Percentiles rank a stretch among this genome's conserved stretches.
Evolutionary conservation across 37 sponge, comb jelly and placozoan genomes (phyloP).

Genomic region (Amphimedon queenslandica): DNA sequence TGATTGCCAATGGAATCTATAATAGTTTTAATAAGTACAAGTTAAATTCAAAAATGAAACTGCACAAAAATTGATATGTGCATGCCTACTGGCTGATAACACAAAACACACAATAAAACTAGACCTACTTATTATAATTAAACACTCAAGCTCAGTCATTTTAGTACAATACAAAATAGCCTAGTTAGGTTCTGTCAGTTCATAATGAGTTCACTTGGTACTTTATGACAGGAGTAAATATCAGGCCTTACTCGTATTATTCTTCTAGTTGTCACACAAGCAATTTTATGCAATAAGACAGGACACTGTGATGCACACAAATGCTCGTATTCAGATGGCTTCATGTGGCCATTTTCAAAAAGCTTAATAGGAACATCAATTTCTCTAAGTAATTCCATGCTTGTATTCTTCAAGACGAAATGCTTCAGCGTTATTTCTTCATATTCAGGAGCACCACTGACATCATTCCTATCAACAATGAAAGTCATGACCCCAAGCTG

Average conservation of each 20-base stretch:
- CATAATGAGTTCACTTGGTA: no score
- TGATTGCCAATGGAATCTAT: no score
- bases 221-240: no score
- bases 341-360: neutral
- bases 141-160: no score
- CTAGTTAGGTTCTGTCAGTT: no score
- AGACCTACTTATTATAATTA: no score
- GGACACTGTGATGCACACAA: conserved; percentile 15
- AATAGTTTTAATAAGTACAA: no score
- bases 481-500: conserved; percentile 24
- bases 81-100: no score
- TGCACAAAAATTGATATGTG: no score
- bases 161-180: no score
- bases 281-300: conserved; percentile 34
- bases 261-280: conserved; percentile 13
- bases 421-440: conserved; percentile 28
- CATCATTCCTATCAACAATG: neutral
- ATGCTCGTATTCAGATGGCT: conserved; percentile 19
- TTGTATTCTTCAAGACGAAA: conserved; percentile 23
- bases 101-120: no score
- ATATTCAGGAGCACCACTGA: neutral
- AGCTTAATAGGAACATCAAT: conserved; percentile 7
- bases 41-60: no score
- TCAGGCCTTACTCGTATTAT: conserved; percentile 23
- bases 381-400: neutral